Conservation (phyloP, 2,888 invertebrate genomes). For the Himalopsyche japonica region DNA sequence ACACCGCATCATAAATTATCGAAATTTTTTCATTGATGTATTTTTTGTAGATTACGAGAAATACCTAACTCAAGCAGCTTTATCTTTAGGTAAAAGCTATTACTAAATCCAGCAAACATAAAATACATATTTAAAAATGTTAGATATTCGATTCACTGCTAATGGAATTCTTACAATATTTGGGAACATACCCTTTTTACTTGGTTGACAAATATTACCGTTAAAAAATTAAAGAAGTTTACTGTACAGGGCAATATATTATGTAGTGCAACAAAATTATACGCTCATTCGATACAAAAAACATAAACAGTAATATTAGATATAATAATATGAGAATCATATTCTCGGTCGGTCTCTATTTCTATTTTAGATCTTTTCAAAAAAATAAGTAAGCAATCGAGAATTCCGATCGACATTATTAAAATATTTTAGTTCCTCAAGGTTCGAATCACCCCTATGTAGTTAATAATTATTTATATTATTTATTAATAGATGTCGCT, state of each 20-base stretch:
- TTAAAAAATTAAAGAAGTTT: neutral
- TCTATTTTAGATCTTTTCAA: neutral
- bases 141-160: neutral
- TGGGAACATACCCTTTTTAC: neutral
- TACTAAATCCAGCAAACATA: neutral
- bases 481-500: neutral
- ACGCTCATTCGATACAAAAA: neutral
- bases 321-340: neutral
- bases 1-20: neutral
- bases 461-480: neutral
- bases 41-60: too few species aligned
- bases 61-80: neutral
- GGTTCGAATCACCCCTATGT: neutral
- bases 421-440: neutral
- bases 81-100: neutral
- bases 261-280: neutral
- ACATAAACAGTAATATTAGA: neutral
- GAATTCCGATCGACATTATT: neutral
- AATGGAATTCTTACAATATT: neutral
- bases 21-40: neutral
- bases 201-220: neutral
- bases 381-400: neutral
- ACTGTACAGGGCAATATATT: neutral
- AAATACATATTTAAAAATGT: neutral
- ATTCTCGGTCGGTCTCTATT: neutral